Conservation (phyloP, 2,888 invertebrate species). For the Arctia plantaginis region DNA sequence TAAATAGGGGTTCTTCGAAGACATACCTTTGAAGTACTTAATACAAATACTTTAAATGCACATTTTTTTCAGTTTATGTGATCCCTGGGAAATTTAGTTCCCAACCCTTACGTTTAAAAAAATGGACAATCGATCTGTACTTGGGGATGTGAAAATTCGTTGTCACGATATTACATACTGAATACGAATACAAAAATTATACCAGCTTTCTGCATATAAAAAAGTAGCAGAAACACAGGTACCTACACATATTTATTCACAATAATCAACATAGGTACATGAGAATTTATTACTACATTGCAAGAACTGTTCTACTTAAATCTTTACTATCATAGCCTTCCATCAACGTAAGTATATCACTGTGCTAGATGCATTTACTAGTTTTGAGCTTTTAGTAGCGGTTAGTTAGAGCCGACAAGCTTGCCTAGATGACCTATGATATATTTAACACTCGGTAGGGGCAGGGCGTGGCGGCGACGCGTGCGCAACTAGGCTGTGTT, state of each 20-base stretch:
- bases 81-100: too few relatives aligned
- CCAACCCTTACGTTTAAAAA: too few relatives aligned
- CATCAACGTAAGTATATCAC: constrained; percentile 36
- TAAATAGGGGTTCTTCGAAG: neutral
- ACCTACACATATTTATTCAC: neutral
- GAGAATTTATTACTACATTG: constrained; percentile 9
- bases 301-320: constrained; percentile 37
- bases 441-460: constrained; percentile 74
- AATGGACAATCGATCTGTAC: neutral
- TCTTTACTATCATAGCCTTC: constrained; percentile 34
- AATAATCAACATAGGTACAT: neutral
- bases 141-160: neutral
- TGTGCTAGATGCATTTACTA: constrained; percentile 39
- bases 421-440: constrained; percentile 77
- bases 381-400: constrained; percentile 55
- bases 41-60: too few relatives aligned
- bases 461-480: constrained; percentile 77
- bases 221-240: neutral
- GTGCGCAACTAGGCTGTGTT: constrained; percentile 71
- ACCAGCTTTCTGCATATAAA: neutral
- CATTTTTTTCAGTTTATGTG: too few relatives aligned
- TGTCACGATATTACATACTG: neutral
- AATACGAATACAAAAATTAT: neutral
- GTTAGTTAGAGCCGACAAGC: constrained; percentile 55
- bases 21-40: too few relatives aligned